phyloP scores from a whole-genome alignment of 2,888 invertebrate genomes.

The Macrosoma leucophasiata region DNA sequence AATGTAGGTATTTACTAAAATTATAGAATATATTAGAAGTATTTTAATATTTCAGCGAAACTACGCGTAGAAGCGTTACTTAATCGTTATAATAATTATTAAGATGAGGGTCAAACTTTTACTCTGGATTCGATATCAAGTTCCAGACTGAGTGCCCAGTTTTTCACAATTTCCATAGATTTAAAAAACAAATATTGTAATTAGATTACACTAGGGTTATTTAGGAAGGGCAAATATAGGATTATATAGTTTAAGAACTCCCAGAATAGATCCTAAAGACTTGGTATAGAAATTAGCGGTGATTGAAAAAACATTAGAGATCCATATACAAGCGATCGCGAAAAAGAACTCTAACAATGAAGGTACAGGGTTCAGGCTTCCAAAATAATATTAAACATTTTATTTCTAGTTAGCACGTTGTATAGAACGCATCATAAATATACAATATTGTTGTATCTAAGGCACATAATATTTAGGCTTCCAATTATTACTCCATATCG shows the following conservation, averaged over 20 bases:
- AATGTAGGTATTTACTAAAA: slow-evolving; percentile 69
- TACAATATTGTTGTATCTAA: slow-evolving; percentile 78
- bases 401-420: slow-evolving; percentile 75
- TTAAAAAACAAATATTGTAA: slow-evolving; percentile 21
- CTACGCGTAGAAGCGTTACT: slow-evolving; percentile 71
- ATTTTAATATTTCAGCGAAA: slow-evolving; percentile 64
- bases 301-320: slow-evolving; percentile 39
- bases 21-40: slow-evolving; percentile 67
- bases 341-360: slow-evolving; percentile 59
- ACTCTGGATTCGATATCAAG: slow-evolving; percentile 56
- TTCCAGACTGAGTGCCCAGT: slow-evolving; percentile 57
- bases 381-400: slow-evolving; percentile 56
- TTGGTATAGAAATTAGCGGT: slow-evolving; percentile 24
- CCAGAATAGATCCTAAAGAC: slow-evolving; percentile 13
- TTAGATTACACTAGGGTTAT: slow-evolving; percentile 16
- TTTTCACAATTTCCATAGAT: slow-evolving; percentile 27
- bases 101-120: slow-evolving; percentile 55
- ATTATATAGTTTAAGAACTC: too few relatives aligned
- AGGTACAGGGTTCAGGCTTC: slow-evolving; percentile 59
- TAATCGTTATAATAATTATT: slow-evolving; percentile 63
- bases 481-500: slow-evolving; percentile 71
- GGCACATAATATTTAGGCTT: slow-evolving; percentile 78
- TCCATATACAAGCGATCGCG: slow-evolving; percentile 55
- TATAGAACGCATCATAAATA: slow-evolving; percentile 76
- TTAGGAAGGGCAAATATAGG: slow-evolving; percentile 23